Percentiles rank a stretch among this genome's conserved stretches.
phyloP scores from a whole-genome alignment of 2,797 vertebrate species.

The Miichthys miiuy region DNA sequence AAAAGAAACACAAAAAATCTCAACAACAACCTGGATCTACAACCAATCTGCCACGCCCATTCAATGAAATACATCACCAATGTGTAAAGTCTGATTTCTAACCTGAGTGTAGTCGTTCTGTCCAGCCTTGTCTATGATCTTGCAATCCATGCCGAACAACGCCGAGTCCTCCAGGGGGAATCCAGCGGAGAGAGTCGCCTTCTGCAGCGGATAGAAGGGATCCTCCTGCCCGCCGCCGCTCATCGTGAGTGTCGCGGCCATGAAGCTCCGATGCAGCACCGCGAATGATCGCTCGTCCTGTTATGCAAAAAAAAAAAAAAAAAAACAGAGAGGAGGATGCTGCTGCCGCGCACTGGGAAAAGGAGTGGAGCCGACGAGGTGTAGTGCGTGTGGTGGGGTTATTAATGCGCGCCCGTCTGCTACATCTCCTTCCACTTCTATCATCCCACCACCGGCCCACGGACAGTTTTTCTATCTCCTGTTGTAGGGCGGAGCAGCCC shows the following conservation, averaged over 20 bases:
- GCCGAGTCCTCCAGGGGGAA: slow-evolving; percentile 86
- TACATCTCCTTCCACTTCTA: slow-evolving; percentile 80
- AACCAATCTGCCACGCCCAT: slow-evolving; percentile 81
- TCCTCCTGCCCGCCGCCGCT: slow-evolving; percentile 90
- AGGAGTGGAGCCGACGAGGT: slow-evolving; percentile 45
- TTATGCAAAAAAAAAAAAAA: slow-evolving; percentile 22
- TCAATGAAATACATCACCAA: slow-evolving; percentile 68
- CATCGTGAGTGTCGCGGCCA: slow-evolving; percentile 93
- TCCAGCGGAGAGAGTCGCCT: slow-evolving; percentile 85
- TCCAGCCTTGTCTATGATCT: slow-evolving; percentile 81
- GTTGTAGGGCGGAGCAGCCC: slow-evolving; percentile 78
- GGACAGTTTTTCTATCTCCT: slow-evolving; percentile 77
- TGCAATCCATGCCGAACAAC: slow-evolving; percentile 88
- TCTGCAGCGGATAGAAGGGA: slow-evolving; percentile 93
- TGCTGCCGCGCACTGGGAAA: slow-evolving; percentile 45
- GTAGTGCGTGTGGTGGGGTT: slow-evolving; percentile 45
- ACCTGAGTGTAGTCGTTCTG: slow-evolving; percentile 84
- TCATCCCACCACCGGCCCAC: slow-evolving; percentile 75
- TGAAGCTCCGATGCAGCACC: slow-evolving; percentile 78
- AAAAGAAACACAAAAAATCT: background rate
- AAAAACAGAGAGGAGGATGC: slow-evolving; percentile 19
- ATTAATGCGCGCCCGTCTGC: slow-evolving; percentile 56
- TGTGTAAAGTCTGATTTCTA: slow-evolving; percentile 25
- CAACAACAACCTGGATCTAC: slow-evolving; percentile 28
- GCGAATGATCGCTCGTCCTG: slow-evolving; percentile 31